Conservation (phyloP, 2,113 vertebrate species). For the Anthoscopus minutus region DNA sequence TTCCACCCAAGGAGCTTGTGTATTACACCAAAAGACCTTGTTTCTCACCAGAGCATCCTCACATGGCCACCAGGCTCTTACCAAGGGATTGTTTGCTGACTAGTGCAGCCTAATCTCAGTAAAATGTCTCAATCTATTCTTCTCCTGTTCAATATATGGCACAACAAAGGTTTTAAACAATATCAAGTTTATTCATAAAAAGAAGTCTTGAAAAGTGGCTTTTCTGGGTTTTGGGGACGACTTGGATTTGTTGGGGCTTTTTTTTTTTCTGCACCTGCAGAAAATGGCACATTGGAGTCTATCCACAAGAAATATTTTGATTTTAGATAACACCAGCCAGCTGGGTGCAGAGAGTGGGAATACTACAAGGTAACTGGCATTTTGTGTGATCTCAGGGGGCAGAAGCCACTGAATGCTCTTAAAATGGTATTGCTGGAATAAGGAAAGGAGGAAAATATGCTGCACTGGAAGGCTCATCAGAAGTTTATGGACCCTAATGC, state of each 20-base stretch:
- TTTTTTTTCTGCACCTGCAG: neutral
- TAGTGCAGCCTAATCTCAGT: neutral
- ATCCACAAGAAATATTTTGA: neutral
- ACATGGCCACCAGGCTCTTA: neutral
- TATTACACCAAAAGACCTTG: neutral
- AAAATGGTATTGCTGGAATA: neutral
- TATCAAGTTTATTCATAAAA: neutral
- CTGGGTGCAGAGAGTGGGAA: neutral
- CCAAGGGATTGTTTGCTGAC: neutral
- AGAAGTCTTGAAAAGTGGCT: neutral
- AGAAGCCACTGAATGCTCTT: neutral
- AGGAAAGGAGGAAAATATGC: neutral
- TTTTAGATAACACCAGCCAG: neutral
- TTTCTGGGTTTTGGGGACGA: neutral
- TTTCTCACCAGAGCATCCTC: neutral
- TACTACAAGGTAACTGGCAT: neutral
- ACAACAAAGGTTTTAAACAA: neutral
- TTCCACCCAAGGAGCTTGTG: neutral
- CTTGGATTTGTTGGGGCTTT: neutral
- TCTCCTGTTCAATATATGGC: neutral
- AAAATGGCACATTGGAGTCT: neutral
- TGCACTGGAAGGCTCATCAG: rapidly evolving
- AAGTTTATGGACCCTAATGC: neutral
- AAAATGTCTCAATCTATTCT: neutral
- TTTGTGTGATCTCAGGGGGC: neutral